Evolutionary conservation across 2,888 invertebrate genomes (phyloP), one percentile per base, ranked within the genome.

Genomic region (Hyposoter dolosus): DNA sequence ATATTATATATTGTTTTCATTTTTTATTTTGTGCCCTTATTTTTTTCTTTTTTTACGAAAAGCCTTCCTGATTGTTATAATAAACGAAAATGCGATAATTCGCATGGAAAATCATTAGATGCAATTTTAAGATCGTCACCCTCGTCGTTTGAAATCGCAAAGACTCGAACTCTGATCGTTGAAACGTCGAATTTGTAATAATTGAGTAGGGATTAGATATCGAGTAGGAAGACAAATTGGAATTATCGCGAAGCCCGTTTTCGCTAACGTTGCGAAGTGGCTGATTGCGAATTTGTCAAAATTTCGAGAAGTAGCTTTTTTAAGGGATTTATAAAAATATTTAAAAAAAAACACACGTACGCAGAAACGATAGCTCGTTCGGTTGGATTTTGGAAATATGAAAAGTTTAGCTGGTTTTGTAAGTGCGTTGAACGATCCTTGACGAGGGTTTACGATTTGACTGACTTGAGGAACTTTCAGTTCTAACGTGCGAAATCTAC

Each of bases 21-120:
- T 50, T 60, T 28, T 60, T 60, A 60, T 76, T 63, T 63, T 82
- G 69, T 66, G 56, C 23, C 63, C 50, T 72, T 60, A 23, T 82
- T 85, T 40, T 1, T 40, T 40, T 40, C 1, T 40, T 40, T 82
- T 87, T 86, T 82, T 78, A 75, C 80, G 40, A 82, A 81, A 77
- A 77, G 72, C 80, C 72, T 81, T 60, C 72, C 71, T 47, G 71
- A 83, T 85, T 12, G 19, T 56, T 12, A 10, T 35, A 2, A 69
- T 15, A 6, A 40, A n/a, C n/a, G 66, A 63, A 15, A 63, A 10
- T 40, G 12, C 9, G 1, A 28, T 12, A 28, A 63, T 63, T 15
- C n/a, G 12, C 9, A 63, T 17, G 19, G 4, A 60, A 23, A 74
- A 60, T 23, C 3, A 40, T 40, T 72, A 3, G 28, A 43, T 2